Percentiles rank a stretch among this genome's conserved stretches.
Conservation (phyloP, 2,797 vertebrate species). For the Oophaga sylvatica region DNA sequence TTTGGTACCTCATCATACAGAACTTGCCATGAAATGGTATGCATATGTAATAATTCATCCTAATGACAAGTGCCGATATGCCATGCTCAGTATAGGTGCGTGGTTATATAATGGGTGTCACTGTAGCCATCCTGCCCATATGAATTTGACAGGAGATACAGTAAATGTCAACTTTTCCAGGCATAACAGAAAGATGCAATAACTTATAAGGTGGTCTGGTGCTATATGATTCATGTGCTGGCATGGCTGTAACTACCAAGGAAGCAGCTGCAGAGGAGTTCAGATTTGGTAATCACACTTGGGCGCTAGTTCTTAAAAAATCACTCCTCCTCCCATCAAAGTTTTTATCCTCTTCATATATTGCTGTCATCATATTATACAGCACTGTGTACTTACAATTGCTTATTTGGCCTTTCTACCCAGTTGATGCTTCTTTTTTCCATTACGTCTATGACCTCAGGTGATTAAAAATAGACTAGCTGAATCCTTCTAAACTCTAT, state of each 20-base stretch:
- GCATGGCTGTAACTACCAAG: neutral
- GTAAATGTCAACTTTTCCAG: neutral
- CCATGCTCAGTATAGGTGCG: neutral
- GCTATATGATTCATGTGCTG: neutral
- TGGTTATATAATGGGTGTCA: neutral
- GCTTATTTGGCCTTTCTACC: too few species aligned
- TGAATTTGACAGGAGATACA: neutral
- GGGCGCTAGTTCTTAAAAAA: neutral
- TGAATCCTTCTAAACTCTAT: too few species aligned
- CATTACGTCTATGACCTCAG: too few species aligned
- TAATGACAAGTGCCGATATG: neutral
- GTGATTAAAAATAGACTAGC: too few species aligned
- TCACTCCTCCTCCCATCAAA: too few species aligned
- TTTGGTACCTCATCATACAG: constrained; percentile 1
- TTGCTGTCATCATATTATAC: too few species aligned
- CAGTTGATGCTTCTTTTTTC: too few species aligned
- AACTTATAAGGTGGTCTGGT: neutral
- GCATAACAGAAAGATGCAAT: neutral
- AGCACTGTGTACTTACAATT: too few species aligned
- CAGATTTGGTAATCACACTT: neutral
- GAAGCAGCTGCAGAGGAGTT: neutral
- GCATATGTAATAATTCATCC: neutral
- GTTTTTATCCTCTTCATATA: too few species aligned
- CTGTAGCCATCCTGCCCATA: neutral
- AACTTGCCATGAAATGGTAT: neutral